A percentile compares a stretch with the other conserved stretches of the same genome.
These are phyloP conservation scores for Lutraria lutraria DNA, from an alignment of 2,888 invertebrate genomes.

Conservation along the genomic window DNA sequence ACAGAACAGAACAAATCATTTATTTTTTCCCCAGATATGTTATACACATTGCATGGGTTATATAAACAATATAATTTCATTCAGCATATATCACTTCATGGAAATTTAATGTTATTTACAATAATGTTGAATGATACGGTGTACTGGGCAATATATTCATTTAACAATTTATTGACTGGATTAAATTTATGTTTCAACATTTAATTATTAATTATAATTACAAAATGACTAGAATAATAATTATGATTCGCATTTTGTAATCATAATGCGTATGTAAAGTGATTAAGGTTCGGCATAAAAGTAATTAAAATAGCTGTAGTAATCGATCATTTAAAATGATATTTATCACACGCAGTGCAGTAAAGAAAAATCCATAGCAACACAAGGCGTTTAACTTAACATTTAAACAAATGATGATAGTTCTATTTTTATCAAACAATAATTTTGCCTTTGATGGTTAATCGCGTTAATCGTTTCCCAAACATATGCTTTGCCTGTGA, in stretches of 20 bases:
- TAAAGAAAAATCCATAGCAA: neutral
- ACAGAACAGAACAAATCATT: no score
- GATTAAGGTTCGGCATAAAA: neutral
- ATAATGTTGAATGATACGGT: neutral
- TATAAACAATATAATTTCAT: no score
- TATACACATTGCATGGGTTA: no score
- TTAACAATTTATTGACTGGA: neutral
- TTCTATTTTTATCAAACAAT: neutral
- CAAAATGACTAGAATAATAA: neutral
- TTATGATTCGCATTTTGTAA: neutral
- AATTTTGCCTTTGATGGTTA: neutral
- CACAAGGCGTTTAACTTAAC: neutral
- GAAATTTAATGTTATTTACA: neutral
- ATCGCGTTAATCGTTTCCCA: neutral
- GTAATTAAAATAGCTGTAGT: neutral
- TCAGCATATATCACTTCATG: no score
- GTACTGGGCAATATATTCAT: neutral
- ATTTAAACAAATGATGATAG: neutral
- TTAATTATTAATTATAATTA: no score
- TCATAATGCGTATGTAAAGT: neutral
- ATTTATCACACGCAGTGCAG: neutral
- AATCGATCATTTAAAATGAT: neutral
- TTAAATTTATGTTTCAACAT: neutral
- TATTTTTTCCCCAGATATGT: no score
- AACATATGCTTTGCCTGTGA: neutral